Base-by-base conservation (phyloP, 1,140 invertebrate genomes). In the Ceratitis capitata region DNA sequence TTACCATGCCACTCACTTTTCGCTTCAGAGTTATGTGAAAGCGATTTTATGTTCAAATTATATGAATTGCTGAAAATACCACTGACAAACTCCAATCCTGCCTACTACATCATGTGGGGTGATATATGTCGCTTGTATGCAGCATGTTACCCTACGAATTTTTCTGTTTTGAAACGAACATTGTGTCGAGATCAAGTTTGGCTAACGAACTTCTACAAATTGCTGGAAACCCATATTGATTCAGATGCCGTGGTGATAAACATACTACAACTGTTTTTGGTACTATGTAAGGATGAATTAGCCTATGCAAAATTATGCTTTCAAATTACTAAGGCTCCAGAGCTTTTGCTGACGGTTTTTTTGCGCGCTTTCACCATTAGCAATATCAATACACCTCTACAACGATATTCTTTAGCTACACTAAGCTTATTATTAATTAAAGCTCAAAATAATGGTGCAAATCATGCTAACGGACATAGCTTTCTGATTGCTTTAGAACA, bases 181-280 rank as follows among this genome's bases (percentile, higher is more conserved):
- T 86, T 91, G n/a, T 91, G 90, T 42, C 88, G 89, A 0, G 90
- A 91, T 84, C 83, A 83, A 3, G 86, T 85, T 2, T 85, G 89
- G 9, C 29, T 91, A 7, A 49, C 84, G 1, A 82, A 56, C 19
- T 89, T 86, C 4, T 7, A 87, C 1, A 3, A 58, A 9, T 49
- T 90, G 53, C 74, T 85, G 1, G 69, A 84, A 32, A 74, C 6
- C 85, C 69, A 78, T n/a, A 56, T 47, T 88, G 53, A 26, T 85
- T 19, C 47, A 53, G 47, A 85, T 3, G 19, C 83, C 39, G 61
- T 83, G 5, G 7, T n/a, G 19, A 19, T 87, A 6, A 78, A 87
- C 7, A 47, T 89, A 0, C 29, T 91, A 0, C 89, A 90, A 64
- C 3, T 91, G 9, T 69, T 91, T 0, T 58, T 91, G 82, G 87